phyloP scores from a whole-genome alignment of 2,113 vertebrate genomes.

The Oreochromis niloticus region DNA sequence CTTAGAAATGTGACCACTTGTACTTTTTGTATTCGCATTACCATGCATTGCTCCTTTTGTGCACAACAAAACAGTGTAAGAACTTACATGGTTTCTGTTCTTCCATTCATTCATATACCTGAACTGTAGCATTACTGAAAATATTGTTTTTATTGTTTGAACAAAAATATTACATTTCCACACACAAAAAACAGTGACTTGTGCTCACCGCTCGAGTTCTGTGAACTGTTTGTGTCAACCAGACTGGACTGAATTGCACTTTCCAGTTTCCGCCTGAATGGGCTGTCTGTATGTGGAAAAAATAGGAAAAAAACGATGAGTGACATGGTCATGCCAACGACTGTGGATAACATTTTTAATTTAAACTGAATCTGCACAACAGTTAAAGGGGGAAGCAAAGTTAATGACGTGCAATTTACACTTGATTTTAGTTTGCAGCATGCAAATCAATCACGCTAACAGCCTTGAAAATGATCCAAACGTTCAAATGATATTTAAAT shows the following conservation, averaged over 20 bases:
- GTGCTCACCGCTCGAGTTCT: conserved; percentile 92
- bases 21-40: background rate
- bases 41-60: background rate
- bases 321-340: background rate
- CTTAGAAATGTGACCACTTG: background rate
- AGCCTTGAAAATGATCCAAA: conserved; percentile 36
- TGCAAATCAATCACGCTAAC: conserved; percentile 30
- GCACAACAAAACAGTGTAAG: background rate
- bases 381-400: conserved; percentile 1
- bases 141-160: background rate
- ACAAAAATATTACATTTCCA: conserved; percentile 20
- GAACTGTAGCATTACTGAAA: conserved; percentile 1
- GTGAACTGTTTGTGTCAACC: conserved; percentile 92
- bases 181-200: background rate
- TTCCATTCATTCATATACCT: background rate
- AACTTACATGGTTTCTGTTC: background rate
- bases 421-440: conserved; percentile 23
- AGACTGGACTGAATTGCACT: conserved; percentile 86
- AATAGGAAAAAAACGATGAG: conserved; percentile 24
- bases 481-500: conserved; percentile 49
- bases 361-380: background rate
- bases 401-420: conserved; percentile 10
- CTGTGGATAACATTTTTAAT: background rate
- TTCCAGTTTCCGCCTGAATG: conserved; percentile 88
- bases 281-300: conserved; percentile 77